Conservation (phyloP, 2,888 invertebrate genomes). For the Rotaria socialis region DNA sequence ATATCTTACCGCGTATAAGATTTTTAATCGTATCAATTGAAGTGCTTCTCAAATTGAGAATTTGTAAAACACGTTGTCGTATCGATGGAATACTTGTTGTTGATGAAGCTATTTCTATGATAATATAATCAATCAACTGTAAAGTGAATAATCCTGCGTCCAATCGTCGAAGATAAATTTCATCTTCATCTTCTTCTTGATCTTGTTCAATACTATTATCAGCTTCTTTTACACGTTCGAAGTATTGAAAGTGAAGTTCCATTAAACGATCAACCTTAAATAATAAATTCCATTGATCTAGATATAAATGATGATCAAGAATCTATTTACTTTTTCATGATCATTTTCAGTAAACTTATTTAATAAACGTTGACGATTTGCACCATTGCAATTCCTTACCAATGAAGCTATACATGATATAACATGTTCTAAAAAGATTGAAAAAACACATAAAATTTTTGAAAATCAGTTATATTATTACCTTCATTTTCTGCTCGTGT, state of each 20-base stretch:
- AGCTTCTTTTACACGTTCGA: slow-evolving; percentile 80
- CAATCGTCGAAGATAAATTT: slow-evolving; percentile 78
- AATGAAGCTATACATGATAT: slow-evolving; percentile 82
- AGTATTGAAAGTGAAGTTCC: slow-evolving; percentile 92
- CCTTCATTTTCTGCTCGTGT: slow-evolving; percentile 39
- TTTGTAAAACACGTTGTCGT: slow-evolving; percentile 80
- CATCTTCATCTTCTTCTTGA: slow-evolving; percentile 67
- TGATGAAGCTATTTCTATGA: slow-evolving; percentile 60
- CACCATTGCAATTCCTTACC: slow-evolving; percentile 82
- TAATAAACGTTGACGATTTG: slow-evolving; percentile 80
- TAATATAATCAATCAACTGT: slow-evolving; percentile 81
- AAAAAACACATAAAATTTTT: background rate
- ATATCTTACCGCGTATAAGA: slow-evolving; percentile 76
- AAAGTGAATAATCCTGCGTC: slow-evolving; percentile 92
- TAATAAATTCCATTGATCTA: background rate
- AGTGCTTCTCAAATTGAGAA: slow-evolving; percentile 79
- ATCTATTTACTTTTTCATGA: slow-evolving; percentile 71
- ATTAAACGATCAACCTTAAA: slow-evolving; percentile 77
- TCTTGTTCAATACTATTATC: slow-evolving; percentile 71
- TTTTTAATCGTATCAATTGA: slow-evolving; percentile 85
- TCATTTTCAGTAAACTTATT: slow-evolving; percentile 96
- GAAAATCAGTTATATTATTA: background rate
- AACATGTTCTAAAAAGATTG: slow-evolving; percentile 68
- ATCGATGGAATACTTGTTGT: slow-evolving; percentile 51
- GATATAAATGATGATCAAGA: no score